Evolutionary conservation across 1,140 invertebrate species (phyloP), one percentile per base, ranked within the genome.

Genomic region (Drosophila pachea): DNA sequence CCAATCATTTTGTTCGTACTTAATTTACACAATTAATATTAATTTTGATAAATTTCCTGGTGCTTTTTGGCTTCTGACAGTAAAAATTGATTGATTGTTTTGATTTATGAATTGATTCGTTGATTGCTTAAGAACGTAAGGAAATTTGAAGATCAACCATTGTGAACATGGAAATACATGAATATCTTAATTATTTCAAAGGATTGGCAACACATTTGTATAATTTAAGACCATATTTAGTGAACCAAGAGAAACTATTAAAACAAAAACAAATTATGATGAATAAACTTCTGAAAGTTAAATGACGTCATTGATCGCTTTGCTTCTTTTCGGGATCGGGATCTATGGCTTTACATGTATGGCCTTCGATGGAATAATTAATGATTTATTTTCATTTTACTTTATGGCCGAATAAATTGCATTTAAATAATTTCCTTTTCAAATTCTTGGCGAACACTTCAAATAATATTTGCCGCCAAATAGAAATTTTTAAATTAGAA

Each of bases 261-360:
- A 83, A 83, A 38, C 8, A 4, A 36, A 36, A 42, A 43, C 0
- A 68, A 76, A 74, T 81, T 79, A 84, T n/a, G n/a, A 43, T 81
- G 70, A 84, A 84, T 84, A 84, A 84, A 84, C 70, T 71, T 71
- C 74, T 76, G 36, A 86, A 84, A 84, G 81, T 78, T 79, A 74
- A 86, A 86, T 76, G 73, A 86, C 86, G 54, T 71, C 35, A 61
- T 22, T 11, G 11, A 56, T 9, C 32, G 7, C 2, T 8, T 48
- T 11, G 8, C 0, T 54, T 63, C 54, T 45, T 22, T 47, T 62
- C 40, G 22, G 12, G 9, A 2, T 53, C 12, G 40, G 12, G 5
- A 43, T 22, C 22, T 22, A 22, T 22, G 22, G 22, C 22, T 22
- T 3, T 22, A 22, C 22, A 22, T 22, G 22, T 1, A 3, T 22